Conservation (phyloP, 1,140 invertebrate genomes). For the Xylocopa sonorina region DNA sequence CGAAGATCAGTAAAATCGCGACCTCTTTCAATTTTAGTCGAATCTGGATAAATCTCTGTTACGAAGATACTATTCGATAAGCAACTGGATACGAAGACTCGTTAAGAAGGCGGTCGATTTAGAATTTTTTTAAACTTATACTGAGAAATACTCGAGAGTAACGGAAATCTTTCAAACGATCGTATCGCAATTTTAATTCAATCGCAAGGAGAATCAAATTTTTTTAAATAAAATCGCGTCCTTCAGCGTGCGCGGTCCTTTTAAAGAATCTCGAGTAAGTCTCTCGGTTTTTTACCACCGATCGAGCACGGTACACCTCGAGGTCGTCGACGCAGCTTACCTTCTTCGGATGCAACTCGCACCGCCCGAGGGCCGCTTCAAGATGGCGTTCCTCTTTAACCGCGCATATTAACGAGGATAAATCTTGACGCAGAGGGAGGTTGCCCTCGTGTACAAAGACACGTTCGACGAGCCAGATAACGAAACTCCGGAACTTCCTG, state of each 20-base stretch:
- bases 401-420: conserved; percentile 38
- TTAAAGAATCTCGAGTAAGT: conserved; percentile 23
- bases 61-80: too few relatives aligned
- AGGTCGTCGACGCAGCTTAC: conserved; percentile 13
- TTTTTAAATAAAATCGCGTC: too few relatives aligned
- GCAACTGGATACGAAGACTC: too few relatives aligned
- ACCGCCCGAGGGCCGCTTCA: conserved; percentile 12
- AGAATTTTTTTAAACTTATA: too few relatives aligned
- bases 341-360: conserved; percentile 14
- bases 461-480: conserved; percentile 40
- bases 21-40: not conserved
- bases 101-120: too few relatives aligned
- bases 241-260: not conserved
- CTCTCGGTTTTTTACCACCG: not conserved
- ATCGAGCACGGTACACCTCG: not conserved
- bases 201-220: too few relatives aligned
- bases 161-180: too few relatives aligned
- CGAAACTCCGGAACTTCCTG: conserved; percentile 9
- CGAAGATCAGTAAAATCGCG: conserved; percentile 17
- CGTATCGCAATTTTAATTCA: too few relatives aligned
- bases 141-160: too few relatives aligned
- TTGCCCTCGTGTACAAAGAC: conserved; percentile 10
- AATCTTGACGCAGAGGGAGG: conserved; percentile 16
- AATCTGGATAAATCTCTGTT: not conserved
- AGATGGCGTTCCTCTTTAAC: conserved; percentile 54